Conservation (phyloP, 1,140 invertebrate genomes). For the Spodoptera frugiperda region DNA sequence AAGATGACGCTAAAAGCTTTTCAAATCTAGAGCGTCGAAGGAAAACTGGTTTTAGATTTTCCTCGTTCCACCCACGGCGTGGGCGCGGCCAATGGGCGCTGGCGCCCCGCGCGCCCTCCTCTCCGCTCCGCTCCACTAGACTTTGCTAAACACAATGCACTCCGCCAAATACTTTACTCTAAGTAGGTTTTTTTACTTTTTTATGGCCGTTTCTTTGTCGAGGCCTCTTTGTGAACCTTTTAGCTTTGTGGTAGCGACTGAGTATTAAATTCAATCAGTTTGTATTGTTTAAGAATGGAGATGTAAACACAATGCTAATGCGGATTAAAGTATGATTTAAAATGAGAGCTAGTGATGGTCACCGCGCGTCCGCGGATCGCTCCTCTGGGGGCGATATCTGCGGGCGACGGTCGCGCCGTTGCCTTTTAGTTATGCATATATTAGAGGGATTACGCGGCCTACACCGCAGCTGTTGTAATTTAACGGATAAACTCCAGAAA, state of each 20-base stretch:
- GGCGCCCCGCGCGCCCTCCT: slow-evolving; percentile 54
- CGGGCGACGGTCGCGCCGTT: slow-evolving; percentile 53
- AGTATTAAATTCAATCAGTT: slow-evolving; percentile 4
- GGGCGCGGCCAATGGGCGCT: slow-evolving; percentile 78
- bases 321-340: slow-evolving; percentile 55
- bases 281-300: slow-evolving; percentile 5
- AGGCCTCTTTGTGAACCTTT: slow-evolving; percentile 30
- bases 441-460: slow-evolving; percentile 71
- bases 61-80: slow-evolving; percentile 71
- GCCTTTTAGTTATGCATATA: slow-evolving; percentile 83
- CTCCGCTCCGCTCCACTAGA: slow-evolving; percentile 52
- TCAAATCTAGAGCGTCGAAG: slow-evolving; percentile 62
- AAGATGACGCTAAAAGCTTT: slow-evolving; percentile 80
- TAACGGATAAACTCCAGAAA: slow-evolving; percentile 74
- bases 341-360: slow-evolving; percentile 57
- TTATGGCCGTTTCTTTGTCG: slow-evolving; percentile 3
- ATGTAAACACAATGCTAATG: slow-evolving; percentile 8
- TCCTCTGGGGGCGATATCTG: slow-evolving; percentile 68
- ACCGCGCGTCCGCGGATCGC: slow-evolving; percentile 70
- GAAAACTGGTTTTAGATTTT: slow-evolving; percentile 72
- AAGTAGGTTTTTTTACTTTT: slow-evolving; percentile 15
- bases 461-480: slow-evolving; percentile 69
- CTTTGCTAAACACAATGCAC: slow-evolving; percentile 54
- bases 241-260: slow-evolving; percentile 19
- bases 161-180: slow-evolving; percentile 35